Conservation (phyloP, 2,888 invertebrate genomes). For the Lepidochitona cinerea region DNA sequence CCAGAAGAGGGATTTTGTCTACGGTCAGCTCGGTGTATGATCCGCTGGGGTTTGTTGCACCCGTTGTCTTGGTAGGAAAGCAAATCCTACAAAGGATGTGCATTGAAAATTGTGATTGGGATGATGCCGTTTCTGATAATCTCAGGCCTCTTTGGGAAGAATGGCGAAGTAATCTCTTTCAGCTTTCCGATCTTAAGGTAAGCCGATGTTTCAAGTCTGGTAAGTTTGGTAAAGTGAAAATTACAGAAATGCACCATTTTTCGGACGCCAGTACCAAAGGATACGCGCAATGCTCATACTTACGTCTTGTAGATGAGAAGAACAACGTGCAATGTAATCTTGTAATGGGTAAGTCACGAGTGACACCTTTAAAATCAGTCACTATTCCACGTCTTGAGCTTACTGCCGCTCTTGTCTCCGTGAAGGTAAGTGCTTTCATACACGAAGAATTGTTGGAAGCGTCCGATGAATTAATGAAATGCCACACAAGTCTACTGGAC, state of each 20-base stretch:
- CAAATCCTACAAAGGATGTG: too few species aligned
- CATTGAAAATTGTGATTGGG: too few species aligned
- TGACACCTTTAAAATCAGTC: constrained; percentile 28
- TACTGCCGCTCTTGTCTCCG: constrained; percentile 22
- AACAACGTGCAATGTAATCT: constrained; percentile 22
- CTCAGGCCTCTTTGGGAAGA: too few species aligned
- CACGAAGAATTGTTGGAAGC: constrained; percentile 15
- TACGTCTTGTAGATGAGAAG: constrained; percentile 2
- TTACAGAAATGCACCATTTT: constrained; percentile 23
- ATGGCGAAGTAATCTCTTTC: constrained; percentile 9
- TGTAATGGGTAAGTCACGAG: constrained; percentile 20
- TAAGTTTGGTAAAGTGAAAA: constrained; percentile 12
- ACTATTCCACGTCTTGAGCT: constrained; percentile 25
- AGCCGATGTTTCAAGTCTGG: constrained; percentile 15
- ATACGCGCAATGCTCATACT: constrained; percentile 13
- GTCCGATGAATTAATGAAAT: constrained; percentile 6
- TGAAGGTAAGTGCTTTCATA: constrained; percentile 18
- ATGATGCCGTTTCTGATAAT: too few species aligned
- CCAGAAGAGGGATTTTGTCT: too few species aligned
- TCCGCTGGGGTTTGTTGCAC: too few species aligned
- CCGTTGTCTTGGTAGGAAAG: too few species aligned
- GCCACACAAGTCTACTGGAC: constrained; percentile 24
- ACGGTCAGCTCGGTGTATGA: too few species aligned
- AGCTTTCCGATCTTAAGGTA: not conserved
- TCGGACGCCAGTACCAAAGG: constrained; percentile 19